Conservation (phyloP, 1,140 invertebrate species). For the Diabrotica undecimpunctata region DNA sequence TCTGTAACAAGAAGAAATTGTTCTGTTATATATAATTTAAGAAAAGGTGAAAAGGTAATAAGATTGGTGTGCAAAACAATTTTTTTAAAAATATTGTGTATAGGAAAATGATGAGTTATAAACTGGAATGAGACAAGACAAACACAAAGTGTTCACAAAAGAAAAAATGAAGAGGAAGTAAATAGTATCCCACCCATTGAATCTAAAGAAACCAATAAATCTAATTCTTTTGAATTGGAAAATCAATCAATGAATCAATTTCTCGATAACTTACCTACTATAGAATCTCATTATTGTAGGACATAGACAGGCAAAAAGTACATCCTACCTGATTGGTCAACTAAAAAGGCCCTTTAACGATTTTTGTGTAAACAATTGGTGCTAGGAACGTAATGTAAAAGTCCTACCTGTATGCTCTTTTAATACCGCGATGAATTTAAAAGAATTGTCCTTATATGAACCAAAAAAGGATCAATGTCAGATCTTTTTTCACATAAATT, state of each 20-base stretch:
- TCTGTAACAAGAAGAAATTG: neutral
- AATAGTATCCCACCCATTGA: no score
- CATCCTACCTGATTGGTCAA: neutral
- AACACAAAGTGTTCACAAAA: no score
- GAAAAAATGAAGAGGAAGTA: no score
- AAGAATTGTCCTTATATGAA: neutral
- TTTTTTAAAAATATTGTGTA: constrained; percentile 1
- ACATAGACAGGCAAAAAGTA: neutral
- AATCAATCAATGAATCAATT: constrained; percentile 3
- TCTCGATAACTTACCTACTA: neutral
- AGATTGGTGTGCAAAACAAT: neutral
- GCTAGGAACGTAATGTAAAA: neutral
- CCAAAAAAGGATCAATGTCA: no score
- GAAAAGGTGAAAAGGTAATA: neutral
- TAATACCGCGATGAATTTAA: neutral
- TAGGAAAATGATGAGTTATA: no score
- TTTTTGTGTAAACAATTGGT: neutral
- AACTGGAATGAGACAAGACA: neutral
- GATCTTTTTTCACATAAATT: no score
- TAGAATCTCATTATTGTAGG: constrained; percentile 5
- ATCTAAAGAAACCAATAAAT: neutral
- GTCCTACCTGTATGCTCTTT: no score
- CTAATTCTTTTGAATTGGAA: neutral
- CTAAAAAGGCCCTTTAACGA: neutral
- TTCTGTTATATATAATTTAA: neutral